Percentiles rank a stretch among this genome's conserved stretches.
Conservation (phyloP, 2,113 vertebrate genomes). For the Taurulus bubalis region DNA sequence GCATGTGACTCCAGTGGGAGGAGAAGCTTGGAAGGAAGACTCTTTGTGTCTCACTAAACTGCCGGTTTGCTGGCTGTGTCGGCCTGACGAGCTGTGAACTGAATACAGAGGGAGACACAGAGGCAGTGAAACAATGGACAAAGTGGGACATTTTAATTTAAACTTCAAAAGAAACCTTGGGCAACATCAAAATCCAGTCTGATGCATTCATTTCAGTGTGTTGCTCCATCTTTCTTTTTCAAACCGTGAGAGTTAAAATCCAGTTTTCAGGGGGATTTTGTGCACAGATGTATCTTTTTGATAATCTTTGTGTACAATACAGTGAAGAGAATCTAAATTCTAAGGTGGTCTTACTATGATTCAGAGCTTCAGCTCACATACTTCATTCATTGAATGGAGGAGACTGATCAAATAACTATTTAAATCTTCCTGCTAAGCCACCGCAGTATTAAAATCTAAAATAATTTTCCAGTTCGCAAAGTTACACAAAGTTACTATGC, state of each 20-base stretch:
- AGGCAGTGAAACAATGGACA: conserved; percentile 10
- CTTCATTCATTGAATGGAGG: not conserved
- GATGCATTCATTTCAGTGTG: no score
- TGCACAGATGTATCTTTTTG: not conserved
- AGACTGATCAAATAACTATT: conserved; percentile 3
- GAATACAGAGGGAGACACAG: conserved; percentile 57
- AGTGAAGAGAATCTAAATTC: not conserved
- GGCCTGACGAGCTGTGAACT: conserved; percentile 49
- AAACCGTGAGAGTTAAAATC: not conserved
- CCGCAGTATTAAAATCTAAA: not conserved
- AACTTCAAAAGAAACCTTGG: not conserved
- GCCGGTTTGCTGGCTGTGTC: conserved; percentile 46
- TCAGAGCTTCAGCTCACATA: not conserved
- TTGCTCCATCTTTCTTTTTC: no score
- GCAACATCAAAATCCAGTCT: not conserved
- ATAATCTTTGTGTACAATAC: not conserved
- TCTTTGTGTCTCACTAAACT: conserved; percentile 52
- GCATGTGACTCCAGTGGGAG: conserved; percentile 68
- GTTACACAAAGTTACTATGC: not conserved
- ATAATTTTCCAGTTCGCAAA: not conserved
- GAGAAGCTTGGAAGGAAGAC: conserved; percentile 39
- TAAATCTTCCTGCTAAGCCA: not conserved
- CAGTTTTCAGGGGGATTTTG: not conserved
- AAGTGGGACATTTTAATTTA: conserved; percentile 21
- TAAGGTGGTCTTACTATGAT: not conserved